Evolutionary conservation across 2,888 invertebrate species (phyloP).

Genomic region (Leucophora obtusa): DNA sequence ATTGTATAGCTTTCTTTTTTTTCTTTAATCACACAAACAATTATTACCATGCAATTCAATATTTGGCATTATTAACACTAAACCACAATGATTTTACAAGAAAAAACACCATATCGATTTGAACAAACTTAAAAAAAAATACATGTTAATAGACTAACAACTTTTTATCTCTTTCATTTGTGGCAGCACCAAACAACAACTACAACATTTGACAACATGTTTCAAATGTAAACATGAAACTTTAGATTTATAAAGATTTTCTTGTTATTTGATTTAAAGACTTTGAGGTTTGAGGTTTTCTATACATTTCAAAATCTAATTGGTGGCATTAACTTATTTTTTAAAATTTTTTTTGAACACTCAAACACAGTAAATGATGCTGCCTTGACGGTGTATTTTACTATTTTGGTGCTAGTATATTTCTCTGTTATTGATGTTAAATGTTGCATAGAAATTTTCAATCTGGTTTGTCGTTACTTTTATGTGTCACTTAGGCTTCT

Average conservation of each 20-base stretch:
- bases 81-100: not conserved
- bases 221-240: slow-evolving; percentile 4
- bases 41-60: not conserved
- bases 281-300: not conserved
- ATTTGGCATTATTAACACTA: not conserved
- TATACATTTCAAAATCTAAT: not conserved
- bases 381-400: no score
- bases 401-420: not conserved
- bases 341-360: not conserved
- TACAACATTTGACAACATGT: slow-evolving; percentile 1
- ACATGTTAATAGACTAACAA: slow-evolving; percentile 47
- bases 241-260: not conserved
- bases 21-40: not conserved
- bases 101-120: not conserved
- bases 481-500: not conserved
- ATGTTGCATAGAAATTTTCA: slow-evolving; percentile 51
- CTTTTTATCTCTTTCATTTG: slow-evolving; percentile 19
- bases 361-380: not conserved
- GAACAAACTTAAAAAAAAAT: slow-evolving; percentile 14
- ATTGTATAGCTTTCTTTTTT: not conserved
- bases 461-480: slow-evolving; percentile 39
- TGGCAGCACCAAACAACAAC: not conserved
- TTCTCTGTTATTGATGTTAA: slow-evolving; percentile 17
- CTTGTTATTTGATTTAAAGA: not conserved
- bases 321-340: not conserved